Evolutionary conservation across 1,140 invertebrate species (phyloP), one percentile per base, ranked within the genome.

Genomic region (Drosophila lacteicornis): DNA sequence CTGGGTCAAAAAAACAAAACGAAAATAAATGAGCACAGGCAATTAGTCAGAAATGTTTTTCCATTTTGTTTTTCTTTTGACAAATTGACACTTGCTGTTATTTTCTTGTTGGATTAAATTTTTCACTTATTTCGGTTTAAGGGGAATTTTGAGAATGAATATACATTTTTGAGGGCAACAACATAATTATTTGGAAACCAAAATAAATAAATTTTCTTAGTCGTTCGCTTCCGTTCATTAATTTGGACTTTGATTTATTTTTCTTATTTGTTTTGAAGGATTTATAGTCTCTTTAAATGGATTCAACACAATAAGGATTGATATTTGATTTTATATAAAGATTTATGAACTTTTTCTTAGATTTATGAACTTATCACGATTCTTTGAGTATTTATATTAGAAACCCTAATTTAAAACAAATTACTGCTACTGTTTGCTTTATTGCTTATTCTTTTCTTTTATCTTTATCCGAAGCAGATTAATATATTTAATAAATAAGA

Each of bases 1-100:
- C 25, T 60, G 42, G 38, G 51, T 15, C 53, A 50, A 27, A 36
- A 36, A 30, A 30, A 33, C 36, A 58, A 59, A 36, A 7, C 43
- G 30, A 17, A 61, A 45, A 65, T 65, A 43, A 65, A 65, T 65
- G 19, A 17, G 1, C 57, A n/a, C 17, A 2, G 62, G 56, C 62
- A 61, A 65, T 65, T 61, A 65, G 62, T 65, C 62, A 25, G 3
- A 25, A 25, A 9, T 22, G 1, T 40, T 38, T 38, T 51, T 30
- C n/a, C 4, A 22, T 36, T 55, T 22, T 38, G 3, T 22, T 22
- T 61, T 61, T 25, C 27, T 36, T 22, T 30, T 36, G 62, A 62
- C 62, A 65, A 65, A 61, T 65, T 61, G 15, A 5, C 42, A 61
- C 25, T 65, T 60, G 22, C 22, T 40, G 19, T 7, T 13, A 33